phyloP scores from a whole-genome alignment of 2,888 invertebrate species.

The Margaritifera margaritifera region DNA sequence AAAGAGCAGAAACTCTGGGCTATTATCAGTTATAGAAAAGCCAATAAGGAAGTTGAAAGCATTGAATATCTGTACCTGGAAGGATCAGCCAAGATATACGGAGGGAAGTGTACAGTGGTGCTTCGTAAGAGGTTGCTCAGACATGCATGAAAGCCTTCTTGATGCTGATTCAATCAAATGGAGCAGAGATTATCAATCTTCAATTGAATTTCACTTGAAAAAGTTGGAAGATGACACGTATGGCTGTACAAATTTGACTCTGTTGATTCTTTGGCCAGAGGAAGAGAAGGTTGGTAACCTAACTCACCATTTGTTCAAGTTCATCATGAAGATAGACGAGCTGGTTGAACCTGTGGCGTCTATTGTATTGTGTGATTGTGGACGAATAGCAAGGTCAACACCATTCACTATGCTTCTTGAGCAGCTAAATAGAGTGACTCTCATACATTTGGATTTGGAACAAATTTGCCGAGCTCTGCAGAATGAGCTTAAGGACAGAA shows the following conservation, averaged over 20 bases:
- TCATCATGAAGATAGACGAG: too few species aligned
- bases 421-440: not conserved
- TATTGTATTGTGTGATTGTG: too few species aligned
- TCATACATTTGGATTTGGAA: conserved; percentile 8
- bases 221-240: conserved; percentile 27
- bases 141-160: conserved; percentile 36
- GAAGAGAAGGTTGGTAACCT: conserved; percentile 1
- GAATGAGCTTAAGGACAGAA: conserved; percentile 2
- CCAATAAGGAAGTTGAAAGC: conserved; percentile 7
- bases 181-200: conserved; percentile 18
- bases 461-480: conserved; percentile 17
- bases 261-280: conserved; percentile 24
- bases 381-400: not conserved
- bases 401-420: not conserved
- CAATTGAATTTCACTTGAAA: conserved; percentile 21
- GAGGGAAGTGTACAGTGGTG: conserved; percentile 34
- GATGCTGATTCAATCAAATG: conserved; percentile 22
- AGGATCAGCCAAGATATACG: not conserved
- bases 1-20: conserved; percentile 33
- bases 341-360: too few species aligned
- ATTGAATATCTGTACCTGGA: too few species aligned
- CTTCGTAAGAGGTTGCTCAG: conserved; percentile 29
- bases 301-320: too few species aligned
- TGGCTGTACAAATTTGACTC: conserved; percentile 29
- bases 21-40: conserved; percentile 29